These are phyloP conservation scores for Chascanopsetta lugubris DNA, from an alignment of 2,113 vertebrate genomes.

Conservation along the genomic window DNA sequence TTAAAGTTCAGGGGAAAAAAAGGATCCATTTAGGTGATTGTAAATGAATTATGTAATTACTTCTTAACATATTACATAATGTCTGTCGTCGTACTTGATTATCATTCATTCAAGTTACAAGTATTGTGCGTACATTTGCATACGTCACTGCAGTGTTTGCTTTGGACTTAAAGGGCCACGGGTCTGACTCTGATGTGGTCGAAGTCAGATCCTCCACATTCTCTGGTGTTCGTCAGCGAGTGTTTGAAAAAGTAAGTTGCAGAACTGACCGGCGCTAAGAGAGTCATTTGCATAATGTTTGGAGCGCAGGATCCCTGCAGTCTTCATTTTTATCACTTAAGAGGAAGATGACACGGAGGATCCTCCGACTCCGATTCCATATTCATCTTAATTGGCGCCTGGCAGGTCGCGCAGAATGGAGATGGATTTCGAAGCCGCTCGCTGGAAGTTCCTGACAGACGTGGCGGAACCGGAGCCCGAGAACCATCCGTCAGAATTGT, in stretches of 20 bases:
- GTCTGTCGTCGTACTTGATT: too few species aligned
- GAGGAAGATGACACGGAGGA: conserved; percentile 52
- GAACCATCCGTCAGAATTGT: conserved; percentile 88
- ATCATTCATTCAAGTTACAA: too few species aligned
- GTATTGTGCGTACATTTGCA: too few species aligned
- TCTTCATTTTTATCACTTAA: conserved; percentile 63
- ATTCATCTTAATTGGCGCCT: conserved; percentile 82
- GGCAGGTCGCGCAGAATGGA: conserved; percentile 75
- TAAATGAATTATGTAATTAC: too few species aligned
- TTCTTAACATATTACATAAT: too few species aligned
- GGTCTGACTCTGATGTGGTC: too few species aligned
- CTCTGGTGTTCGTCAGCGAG: not conserved
- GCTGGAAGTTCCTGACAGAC: conserved; percentile 80
- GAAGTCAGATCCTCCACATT: conserved; percentile 34
- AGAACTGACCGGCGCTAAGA: not conserved
- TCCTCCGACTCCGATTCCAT: conserved; percentile 65
- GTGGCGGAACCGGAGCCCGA: conserved; percentile 71
- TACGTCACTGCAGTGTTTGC: too few species aligned
- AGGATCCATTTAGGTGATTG: too few species aligned
- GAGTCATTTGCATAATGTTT: conserved; percentile 20
- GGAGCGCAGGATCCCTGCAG: conserved; percentile 12
- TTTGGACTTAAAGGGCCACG: too few species aligned
- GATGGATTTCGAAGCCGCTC: conserved; percentile 83
- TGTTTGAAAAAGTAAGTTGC: conserved; percentile 7
- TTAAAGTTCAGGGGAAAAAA: too few species aligned